Base-by-base conservation (phyloP, 2,113 vertebrate species). In the Caracal caracal region DNA sequence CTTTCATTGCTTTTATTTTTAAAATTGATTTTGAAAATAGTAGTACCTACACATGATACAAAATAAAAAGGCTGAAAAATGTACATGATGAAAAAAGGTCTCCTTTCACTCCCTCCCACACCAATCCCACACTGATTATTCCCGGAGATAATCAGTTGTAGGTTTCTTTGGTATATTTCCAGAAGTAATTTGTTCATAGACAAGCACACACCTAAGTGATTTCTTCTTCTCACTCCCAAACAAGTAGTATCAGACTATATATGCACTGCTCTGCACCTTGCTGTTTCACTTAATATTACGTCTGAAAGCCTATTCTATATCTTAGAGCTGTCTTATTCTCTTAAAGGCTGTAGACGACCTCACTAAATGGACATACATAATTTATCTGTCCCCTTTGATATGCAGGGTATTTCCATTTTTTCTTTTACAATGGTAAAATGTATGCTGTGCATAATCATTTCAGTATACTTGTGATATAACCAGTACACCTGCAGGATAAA, bases 1-100 rank as follows among this genome's bases (percentile, higher is more conserved):
- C n/a, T 82, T 87, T 87, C 47, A 78, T 47, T 86, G 88, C 20
- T 85, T 95, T 92, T 92, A 78, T 82, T 86, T 80, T 75, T 68
- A 28, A 7, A 73, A 76, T 79, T 91, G 8, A 71, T 84, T 71
- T 83, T 47, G 53, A 89, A 79, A 88, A 65, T 4, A 79, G 16
- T 6, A 84, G 24, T 65, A 47, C 53, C 82, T 24, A 79, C 6
- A 86, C 13, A 78, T 13, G 10, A 92, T 70, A 56, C 65, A 83
- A 88, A 81, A 83, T 43, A 71, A 88, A 88, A 80, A 93, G 40
- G 12, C 24, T 75, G 17, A 66, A 80, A 75, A 47, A 43, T 6
- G 43, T 26, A 63, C 19, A 87, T 4, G 65, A 43, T 51, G 26
- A 70, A 81, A 79, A 68, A 47, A 13, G 59, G 79, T 35, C 28